phyloP scores from a whole-genome alignment of 1,140 invertebrate species.

The Aradophagus sp. region DNA sequence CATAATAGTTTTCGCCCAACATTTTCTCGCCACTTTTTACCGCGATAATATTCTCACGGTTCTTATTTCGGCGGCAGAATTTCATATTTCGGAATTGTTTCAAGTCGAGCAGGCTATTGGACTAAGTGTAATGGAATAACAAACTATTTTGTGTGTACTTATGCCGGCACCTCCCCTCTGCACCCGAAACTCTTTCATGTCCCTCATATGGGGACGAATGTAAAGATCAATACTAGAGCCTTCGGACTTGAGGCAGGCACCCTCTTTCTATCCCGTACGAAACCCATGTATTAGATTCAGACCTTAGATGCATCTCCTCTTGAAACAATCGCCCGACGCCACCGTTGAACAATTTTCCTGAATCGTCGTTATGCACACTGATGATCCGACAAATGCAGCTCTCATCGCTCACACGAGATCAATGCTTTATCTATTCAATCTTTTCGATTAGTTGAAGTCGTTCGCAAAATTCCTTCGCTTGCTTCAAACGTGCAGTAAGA shows the following conservation, averaged over 20 bases:
- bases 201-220: conserved; percentile 61
- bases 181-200: conserved; percentile 64
- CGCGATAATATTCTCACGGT: no score
- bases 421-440: no score
- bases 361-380: not conserved
- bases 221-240: conserved; percentile 69
- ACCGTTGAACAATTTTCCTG: conserved; percentile 11
- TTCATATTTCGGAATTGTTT: conserved; percentile 20
- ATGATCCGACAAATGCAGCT: no score
- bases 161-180: conserved; percentile 73
- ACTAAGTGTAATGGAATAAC: conserved; percentile 41
- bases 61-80: no score
- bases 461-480: no score
- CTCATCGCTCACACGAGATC: no score
- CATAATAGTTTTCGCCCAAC: no score
- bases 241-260: conserved; percentile 67
- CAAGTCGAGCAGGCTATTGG: conserved; percentile 18
- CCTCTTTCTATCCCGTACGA: conserved; percentile 50
- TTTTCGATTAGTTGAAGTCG: no score
- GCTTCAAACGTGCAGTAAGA: no score
- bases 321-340: conserved; percentile 49
- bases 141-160: conserved; percentile 75
- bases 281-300: conserved; percentile 68
- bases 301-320: conserved; percentile 73
- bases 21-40: no score